Conservation (phyloP, 2,797 vertebrate genomes). For the Lerista edwardsae region DNA sequence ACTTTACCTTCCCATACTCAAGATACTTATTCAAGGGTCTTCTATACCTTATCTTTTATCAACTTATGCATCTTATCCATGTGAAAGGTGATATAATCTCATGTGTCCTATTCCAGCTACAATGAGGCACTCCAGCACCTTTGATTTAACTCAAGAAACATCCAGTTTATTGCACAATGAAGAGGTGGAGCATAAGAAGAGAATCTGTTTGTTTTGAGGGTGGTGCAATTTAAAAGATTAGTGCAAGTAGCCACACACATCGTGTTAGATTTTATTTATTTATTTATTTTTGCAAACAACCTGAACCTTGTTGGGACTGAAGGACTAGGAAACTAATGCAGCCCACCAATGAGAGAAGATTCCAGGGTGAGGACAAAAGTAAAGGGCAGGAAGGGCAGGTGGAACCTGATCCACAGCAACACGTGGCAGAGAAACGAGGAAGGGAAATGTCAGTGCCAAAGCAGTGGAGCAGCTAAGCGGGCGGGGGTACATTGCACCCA, state of each 20-base stretch:
- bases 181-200: neutral
- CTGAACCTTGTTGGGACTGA: no score
- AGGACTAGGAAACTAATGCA: neutral
- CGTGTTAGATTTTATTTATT: neutral
- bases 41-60: neutral
- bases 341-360: neutral
- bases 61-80: no score
- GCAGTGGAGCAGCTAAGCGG: no score
- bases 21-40: neutral
- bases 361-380: neutral
- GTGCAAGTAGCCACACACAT: neutral
- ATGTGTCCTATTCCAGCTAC: no score
- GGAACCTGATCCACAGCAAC: no score
- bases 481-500: no score
- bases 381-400: neutral
- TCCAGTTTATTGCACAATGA: constrained; percentile 15
- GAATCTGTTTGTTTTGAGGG: neutral
- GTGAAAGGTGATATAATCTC: no score
- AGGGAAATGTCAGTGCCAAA: no score
- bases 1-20: neutral
- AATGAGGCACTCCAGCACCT: neutral
- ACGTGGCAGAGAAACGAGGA: neutral
- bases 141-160: neutral
- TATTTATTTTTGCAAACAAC: neutral
- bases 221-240: neutral